These are phyloP conservation scores for Calonectris borealis DNA, from an alignment of 2,113 vertebrate species.

Conservation along the genomic window DNA sequence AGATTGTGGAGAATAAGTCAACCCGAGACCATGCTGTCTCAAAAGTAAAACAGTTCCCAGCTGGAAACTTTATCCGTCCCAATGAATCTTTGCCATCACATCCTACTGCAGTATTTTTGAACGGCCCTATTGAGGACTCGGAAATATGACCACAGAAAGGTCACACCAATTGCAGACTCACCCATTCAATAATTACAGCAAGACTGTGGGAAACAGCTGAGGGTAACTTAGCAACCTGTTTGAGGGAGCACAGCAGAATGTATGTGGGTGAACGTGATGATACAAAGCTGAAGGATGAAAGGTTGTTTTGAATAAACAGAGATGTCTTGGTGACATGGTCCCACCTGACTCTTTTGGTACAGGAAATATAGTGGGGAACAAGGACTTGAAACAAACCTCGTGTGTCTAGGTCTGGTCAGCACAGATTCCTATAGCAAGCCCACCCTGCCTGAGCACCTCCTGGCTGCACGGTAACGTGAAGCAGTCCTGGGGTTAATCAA, in stretches of 20 bases:
- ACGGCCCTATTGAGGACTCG: conserved; percentile 45
- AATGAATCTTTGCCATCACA: neutral
- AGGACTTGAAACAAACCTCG: neutral
- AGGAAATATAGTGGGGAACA: neutral
- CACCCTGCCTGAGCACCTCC: neutral
- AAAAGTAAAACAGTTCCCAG: neutral
- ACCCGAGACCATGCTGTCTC: neutral
- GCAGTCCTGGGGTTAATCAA: neutral
- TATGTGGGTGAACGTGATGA: neutral
- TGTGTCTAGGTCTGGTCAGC: neutral
- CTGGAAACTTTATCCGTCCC: neutral
- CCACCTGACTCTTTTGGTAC: neutral
- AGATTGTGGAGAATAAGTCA: neutral
- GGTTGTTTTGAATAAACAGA: conserved; percentile 40
- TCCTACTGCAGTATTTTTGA: conserved; percentile 14
- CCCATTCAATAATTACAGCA: neutral
- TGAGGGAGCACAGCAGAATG: neutral
- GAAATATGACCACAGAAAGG: conserved; percentile 55
- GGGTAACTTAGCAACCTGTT: neutral
- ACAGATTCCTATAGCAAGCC: neutral
- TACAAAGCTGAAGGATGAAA: neutral
- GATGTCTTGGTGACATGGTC: neutral
- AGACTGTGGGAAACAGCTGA: neutral
- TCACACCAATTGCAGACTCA: neutral
- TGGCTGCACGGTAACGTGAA: neutral